Conservation (phyloP, 1,140 invertebrate species). For the Colletes latitarsis region DNA sequence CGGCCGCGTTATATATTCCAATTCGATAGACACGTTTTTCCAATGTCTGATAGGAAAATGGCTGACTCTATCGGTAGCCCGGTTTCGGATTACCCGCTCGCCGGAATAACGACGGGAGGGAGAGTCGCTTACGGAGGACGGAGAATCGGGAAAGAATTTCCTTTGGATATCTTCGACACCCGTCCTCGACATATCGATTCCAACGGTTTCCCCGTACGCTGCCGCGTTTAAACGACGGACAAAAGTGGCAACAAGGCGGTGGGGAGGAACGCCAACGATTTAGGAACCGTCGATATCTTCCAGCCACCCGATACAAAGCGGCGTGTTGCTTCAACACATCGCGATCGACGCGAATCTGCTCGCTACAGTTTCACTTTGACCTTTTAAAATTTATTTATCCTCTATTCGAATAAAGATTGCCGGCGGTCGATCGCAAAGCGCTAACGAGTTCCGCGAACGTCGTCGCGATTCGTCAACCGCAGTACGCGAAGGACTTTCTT, state of each 20-base stretch:
- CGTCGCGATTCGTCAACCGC: conserved; percentile 1
- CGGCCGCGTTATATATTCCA: conserved; percentile 69
- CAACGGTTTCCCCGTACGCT: not conserved
- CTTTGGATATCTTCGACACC: conserved; percentile 36
- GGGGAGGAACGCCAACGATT: conserved; percentile 14
- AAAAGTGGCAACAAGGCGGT: not conserved
- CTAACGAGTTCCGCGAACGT: not conserved
- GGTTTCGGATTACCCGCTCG: conserved; percentile 54
- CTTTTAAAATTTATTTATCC: too few species aligned
- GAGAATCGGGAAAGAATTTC: conserved; percentile 39
- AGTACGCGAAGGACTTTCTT: too few species aligned
- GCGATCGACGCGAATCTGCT: too few species aligned
- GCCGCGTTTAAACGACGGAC: conserved; percentile 10
- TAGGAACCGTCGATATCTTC: not conserved
- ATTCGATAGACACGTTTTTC: conserved; percentile 74
- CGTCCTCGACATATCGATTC: conserved; percentile 38
- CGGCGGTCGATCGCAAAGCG: too few species aligned
- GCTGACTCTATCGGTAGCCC: conserved; percentile 61
- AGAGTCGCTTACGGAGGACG: not conserved
- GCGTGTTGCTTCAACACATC: too few species aligned
- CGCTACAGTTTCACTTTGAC: too few species aligned
- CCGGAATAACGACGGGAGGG: conserved; percentile 30
- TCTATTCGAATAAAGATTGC: not conserved
- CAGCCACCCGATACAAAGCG: too few species aligned
- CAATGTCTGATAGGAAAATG: conserved; percentile 72